phyloP scores from a whole-genome alignment of 1,140 invertebrate species.

The Zophobas atratus region DNA sequence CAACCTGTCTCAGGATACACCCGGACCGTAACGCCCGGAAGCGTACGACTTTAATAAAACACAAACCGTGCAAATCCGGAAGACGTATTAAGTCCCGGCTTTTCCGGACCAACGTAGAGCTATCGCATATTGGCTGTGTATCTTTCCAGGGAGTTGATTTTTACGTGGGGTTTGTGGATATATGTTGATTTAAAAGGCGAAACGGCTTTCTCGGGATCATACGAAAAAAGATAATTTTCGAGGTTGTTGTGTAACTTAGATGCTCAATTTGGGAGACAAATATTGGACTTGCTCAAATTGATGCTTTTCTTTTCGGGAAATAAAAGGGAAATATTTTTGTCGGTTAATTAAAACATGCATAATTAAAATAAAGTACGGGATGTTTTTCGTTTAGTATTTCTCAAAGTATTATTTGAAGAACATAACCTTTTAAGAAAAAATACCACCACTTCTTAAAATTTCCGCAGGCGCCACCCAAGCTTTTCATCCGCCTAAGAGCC shows the following conservation, averaged over 20 bases:
- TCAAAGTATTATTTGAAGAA: no score
- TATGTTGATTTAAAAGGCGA: slow-evolving; percentile 35
- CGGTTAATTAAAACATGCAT: no score
- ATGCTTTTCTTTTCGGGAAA: slow-evolving; percentile 7
- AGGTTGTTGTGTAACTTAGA: no score
- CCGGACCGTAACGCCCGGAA: slow-evolving; percentile 3
- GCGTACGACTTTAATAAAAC: slow-evolving; percentile 26
- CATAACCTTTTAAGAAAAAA: no score
- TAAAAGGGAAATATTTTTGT: no score
- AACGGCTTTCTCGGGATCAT: neutral
- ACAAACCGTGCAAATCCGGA: slow-evolving; percentile 28
- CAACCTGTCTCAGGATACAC: neutral
- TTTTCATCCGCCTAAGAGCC: no score
- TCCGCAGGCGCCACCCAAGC: no score
- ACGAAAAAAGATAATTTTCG: no score
- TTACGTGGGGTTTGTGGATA: slow-evolving; percentile 23
- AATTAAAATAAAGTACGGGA: no score
- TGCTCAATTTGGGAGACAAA: slow-evolving; percentile 21
- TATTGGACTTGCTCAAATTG: slow-evolving; percentile 4
- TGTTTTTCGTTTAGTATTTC: no score
- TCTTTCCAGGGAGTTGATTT: slow-evolving; percentile 32
- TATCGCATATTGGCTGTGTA: slow-evolving; percentile 38
- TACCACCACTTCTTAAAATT: no score
- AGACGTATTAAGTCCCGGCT: slow-evolving; percentile 14
- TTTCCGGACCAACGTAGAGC: slow-evolving; percentile 1